A percentile compares a stretch with the other conserved stretches of the same genome.
Evolutionary conservation across 2,888 invertebrate genomes (phyloP).

Genomic region (Kuschelorhynchus macadamiae): DNA sequence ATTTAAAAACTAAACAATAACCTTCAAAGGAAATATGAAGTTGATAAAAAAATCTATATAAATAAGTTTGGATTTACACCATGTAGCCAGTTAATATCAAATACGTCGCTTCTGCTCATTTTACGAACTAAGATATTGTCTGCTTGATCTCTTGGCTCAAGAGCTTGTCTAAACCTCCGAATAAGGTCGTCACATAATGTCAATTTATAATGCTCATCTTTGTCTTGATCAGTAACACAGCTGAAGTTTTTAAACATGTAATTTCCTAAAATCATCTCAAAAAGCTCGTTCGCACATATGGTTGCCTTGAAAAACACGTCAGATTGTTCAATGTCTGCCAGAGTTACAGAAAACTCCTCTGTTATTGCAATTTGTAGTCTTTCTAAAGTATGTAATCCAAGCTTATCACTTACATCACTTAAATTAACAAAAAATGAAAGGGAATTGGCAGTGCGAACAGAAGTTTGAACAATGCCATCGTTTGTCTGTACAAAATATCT

Average conservation of each 20-base stretch:
- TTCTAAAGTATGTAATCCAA: conserved; percentile 26
- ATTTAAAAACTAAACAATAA: too few relatives aligned
- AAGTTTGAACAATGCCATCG: conserved; percentile 19
- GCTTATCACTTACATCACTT: conserved; percentile 44
- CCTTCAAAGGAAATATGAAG: too few relatives aligned
- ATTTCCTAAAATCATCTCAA: conserved; percentile 49
- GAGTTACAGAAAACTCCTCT: conserved; percentile 29
- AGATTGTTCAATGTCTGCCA: conserved; percentile 33
- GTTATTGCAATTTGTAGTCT: conserved; percentile 42
- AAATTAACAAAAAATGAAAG: conserved; percentile 47
- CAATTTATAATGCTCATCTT: background rate
- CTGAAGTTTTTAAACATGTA: conserved; percentile 34
- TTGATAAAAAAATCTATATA: too few relatives aligned
- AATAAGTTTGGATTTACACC: conserved; percentile 13
- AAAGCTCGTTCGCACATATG: conserved; percentile 49
- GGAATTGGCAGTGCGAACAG: conserved; percentile 20
- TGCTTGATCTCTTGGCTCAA: background rate
- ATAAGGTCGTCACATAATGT: background rate
- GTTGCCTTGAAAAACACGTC: conserved; percentile 52
- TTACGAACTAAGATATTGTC: background rate
- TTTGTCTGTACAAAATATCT: conserved; percentile 50
- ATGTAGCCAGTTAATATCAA: background rate
- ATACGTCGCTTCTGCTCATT: too few relatives aligned
- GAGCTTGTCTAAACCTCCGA: background rate
- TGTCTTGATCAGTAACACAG: background rate